phyloP scores from a whole-genome alignment of 1,140 invertebrate species.

The Ceratosolen solmsi region DNA sequence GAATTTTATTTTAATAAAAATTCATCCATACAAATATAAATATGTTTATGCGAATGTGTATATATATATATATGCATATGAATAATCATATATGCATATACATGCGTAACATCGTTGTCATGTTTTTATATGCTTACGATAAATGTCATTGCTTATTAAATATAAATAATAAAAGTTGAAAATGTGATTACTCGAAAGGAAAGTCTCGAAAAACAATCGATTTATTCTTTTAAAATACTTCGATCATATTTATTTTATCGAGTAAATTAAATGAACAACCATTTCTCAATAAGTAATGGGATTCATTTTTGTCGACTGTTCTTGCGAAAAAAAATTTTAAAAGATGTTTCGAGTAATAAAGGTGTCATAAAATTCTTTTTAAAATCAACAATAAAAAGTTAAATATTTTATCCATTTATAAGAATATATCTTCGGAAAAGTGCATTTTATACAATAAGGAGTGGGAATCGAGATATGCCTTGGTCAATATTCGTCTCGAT shows the following conservation, averaged over 20 bases:
- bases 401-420: neutral
- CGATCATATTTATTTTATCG: neutral
- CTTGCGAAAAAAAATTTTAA: neutral
- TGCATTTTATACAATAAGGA: neutral
- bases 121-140: too few relatives aligned
- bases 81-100: too few relatives aligned
- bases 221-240: constrained; percentile 9
- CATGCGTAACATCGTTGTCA: too few relatives aligned
- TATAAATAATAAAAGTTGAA: too few relatives aligned
- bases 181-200: too few relatives aligned
- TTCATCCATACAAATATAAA: too few relatives aligned
- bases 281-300: neutral
- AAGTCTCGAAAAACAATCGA: too few relatives aligned
- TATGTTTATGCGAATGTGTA: too few relatives aligned
- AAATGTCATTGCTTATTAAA: too few relatives aligned
- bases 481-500: neutral
- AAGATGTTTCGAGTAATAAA: neutral
- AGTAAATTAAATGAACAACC: neutral
- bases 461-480: constrained; percentile 7
- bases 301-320: neutral
- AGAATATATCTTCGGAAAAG: neutral
- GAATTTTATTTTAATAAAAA: neutral
- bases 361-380: neutral
- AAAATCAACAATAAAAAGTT: neutral
- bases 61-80: too few relatives aligned